Percentiles rank a stretch among this genome's conserved stretches.
phyloP scores from a whole-genome alignment of 2,888 invertebrate species.

The Trachelus iudaicus region DNA sequence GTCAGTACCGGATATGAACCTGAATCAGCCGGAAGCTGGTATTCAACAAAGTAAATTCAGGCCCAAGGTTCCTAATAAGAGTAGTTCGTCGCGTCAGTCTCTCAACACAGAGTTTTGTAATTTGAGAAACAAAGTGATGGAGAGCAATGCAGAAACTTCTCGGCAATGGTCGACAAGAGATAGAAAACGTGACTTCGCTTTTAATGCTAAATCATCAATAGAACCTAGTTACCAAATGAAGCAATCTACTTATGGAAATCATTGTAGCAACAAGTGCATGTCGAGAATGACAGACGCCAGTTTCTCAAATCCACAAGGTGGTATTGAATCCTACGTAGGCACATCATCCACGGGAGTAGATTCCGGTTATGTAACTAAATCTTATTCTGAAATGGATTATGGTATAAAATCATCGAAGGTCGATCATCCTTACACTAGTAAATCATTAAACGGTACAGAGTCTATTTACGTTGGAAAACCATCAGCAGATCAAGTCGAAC shows the following conservation, averaged over 20 bases:
- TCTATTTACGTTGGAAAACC: conserved; percentile 39
- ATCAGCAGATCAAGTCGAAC: conserved; percentile 33
- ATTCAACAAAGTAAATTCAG: conserved; percentile 30
- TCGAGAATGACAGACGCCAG: no score
- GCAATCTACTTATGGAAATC: background rate
- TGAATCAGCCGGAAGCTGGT: conserved; percentile 28
- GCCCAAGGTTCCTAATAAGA: conserved; percentile 26
- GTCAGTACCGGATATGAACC: conserved; percentile 31
- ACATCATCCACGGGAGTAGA: conserved; percentile 9
- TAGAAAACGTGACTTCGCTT: background rate
- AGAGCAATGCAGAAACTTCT: conserved; percentile 26
- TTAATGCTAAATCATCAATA: background rate
- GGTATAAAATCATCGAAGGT: background rate
- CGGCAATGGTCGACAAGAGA: conserved; percentile 11
- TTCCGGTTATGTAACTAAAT: conserved; percentile 18
- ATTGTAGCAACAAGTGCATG: background rate
- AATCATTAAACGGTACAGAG: conserved; percentile 16
- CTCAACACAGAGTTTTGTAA: conserved; percentile 52
- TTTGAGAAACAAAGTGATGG: conserved; percentile 48
- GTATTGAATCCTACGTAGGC: background rate
- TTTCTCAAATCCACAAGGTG: background rate
- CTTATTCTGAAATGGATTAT: conserved; percentile 5
- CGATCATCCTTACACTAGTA: conserved; percentile 9
- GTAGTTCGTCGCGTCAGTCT: conserved; percentile 38
- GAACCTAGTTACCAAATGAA: conserved; percentile 11